These are phyloP conservation scores for Crotalus tigris DNA, from an alignment of 2,113 vertebrate species.

Conservation along the genomic window DNA sequence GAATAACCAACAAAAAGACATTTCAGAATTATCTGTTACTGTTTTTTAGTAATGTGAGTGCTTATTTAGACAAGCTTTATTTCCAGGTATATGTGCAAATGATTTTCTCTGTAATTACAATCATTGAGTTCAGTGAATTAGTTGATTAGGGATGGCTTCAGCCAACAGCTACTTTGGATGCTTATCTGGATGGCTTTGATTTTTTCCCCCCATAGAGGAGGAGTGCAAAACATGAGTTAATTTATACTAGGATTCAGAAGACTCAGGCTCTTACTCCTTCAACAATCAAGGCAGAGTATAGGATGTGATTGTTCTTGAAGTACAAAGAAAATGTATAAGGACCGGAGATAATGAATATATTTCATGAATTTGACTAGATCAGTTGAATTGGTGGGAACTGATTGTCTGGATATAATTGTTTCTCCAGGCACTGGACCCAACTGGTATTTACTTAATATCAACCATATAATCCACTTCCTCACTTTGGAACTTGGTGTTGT, in stretches of 20 bases:
- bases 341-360: not conserved
- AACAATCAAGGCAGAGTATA: not conserved
- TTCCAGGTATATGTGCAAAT: not conserved
- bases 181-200: too few species aligned
- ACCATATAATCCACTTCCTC: not conserved
- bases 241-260: not conserved
- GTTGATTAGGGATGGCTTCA: not conserved
- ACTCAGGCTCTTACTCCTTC: not conserved
- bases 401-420: not conserved
- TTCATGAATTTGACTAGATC: not conserved
- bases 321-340: too few species aligned
- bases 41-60: not conserved
- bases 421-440: not conserved
- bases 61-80: not conserved
- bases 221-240: not conserved
- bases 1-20: not conserved
- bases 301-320: not conserved
- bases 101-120: not conserved
- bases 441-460: not conserved
- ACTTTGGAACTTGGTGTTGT: not conserved
- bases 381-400: not conserved
- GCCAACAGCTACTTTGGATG: not conserved
- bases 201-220: not conserved
- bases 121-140: not conserved
- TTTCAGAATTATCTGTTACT: not conserved